phyloP scores from a whole-genome alignment of 2,797 vertebrate genomes.

The Sebastiscus albofasciatus region DNA sequence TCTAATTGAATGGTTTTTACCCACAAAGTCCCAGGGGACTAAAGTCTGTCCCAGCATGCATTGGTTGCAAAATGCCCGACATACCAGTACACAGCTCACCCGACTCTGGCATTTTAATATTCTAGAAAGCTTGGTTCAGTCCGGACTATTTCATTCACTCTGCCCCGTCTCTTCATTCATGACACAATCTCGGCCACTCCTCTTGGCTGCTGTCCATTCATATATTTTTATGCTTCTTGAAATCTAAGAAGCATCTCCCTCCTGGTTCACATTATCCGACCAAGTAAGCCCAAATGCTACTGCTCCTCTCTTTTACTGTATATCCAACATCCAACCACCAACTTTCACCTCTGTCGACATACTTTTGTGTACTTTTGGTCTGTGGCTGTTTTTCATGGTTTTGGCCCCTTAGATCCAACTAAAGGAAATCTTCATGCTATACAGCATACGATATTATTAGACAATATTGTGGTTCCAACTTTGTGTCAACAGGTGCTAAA shows the following conservation, averaged over 20 bases:
- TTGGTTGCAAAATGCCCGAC: neutral
- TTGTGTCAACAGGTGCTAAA: neutral
- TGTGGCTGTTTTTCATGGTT: neutral
- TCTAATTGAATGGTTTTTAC: neutral
- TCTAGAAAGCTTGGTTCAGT: neutral
- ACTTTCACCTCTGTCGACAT: neutral
- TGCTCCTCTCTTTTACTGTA: neutral
- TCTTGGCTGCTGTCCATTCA: conserved; percentile 7
- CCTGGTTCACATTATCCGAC: neutral
- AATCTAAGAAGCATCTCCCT: neutral
- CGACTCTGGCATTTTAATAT: neutral
- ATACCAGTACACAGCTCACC: neutral
- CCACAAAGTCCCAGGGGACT: neutral
- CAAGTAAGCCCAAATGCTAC: neutral
- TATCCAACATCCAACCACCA: neutral
- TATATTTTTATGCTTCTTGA: neutral
- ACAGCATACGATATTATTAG: neutral
- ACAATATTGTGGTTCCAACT: neutral
- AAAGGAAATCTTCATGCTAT: neutral
- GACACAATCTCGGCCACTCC: neutral
- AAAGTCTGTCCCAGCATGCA: neutral
- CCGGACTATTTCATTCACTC: neutral
- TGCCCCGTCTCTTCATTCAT: neutral
- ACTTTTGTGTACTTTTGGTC: neutral
- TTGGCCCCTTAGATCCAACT: neutral